Evolutionary conservation across 2,797 vertebrate species (phyloP), one percentile per base, ranked within the genome.

Genomic region (Pyrocephalus nanus): DNA sequence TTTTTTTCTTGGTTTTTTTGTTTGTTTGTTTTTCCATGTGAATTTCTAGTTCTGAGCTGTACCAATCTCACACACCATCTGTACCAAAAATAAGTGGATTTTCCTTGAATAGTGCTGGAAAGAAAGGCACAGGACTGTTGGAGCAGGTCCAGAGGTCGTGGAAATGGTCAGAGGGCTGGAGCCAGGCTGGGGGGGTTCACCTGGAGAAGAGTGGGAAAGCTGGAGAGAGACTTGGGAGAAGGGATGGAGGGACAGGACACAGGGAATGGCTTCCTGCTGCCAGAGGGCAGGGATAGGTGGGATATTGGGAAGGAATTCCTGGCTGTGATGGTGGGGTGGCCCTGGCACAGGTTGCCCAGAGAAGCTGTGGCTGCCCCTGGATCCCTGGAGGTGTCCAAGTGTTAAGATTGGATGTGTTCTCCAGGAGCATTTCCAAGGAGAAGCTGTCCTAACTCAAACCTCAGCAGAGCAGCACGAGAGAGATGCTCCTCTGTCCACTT

Each of bases 131-230:
- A 5, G 66, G 6, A 4, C 18, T 83, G 48, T 25, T 57, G 61
- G n/a, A 84, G n/a, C 0, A 1, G 16, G n/a, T 1, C n/a, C 48
- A 57, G 54, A 62, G 50, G 48, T 8, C 26, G 15, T 0, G 4
- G 1, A 25, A 19, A 1, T 26, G 8, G 0, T 38, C 9, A 18
- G 7, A 25, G 32, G 47, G 23, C 1, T 83, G 54, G 5, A 79
- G 2, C 8, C 2, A 15, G 45, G 6, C 6, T 72, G 66, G 29
- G 27, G 15, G 3, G 7, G 8, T 18, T 26, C 65, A 50, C 17
- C 51, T 71, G 30, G 51, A 38, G 27, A 34, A n/a, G n/a, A n/a
- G n/a, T n/a, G n/a, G 26, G 34, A 60, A 34, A 58, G 25, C 34
- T 60, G 57, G 57, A 27, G 34, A 38, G 57, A 34, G 57, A 58